Percentiles rank a stretch among this genome's conserved stretches.
phyloP scores from a whole-genome alignment of 1,140 invertebrate species.

The Coptotermes formosanus region DNA sequence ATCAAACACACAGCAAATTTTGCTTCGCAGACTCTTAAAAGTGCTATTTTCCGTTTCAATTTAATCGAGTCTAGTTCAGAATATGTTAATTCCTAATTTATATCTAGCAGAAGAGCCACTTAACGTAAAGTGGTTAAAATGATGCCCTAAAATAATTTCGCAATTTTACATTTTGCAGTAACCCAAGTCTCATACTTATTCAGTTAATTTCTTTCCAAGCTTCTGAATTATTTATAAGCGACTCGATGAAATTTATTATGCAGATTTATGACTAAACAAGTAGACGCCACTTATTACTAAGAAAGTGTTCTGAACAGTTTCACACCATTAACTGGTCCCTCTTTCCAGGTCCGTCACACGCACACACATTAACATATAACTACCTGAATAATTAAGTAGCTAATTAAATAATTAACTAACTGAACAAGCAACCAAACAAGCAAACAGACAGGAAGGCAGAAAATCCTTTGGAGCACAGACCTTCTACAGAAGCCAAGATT shows the following conservation, averaged over 20 bases:
- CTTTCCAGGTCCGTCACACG: no score
- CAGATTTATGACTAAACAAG: not conserved
- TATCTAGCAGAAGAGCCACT: not conserved
- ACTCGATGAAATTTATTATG: not conserved
- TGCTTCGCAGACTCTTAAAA: not conserved
- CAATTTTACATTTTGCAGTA: not conserved
- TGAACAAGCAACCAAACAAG: no score
- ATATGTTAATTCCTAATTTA: not conserved
- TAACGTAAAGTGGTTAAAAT: not conserved
- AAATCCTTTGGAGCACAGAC: no score
- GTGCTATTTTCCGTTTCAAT: not conserved
- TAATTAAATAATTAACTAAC: no score
- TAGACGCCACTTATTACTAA: not conserved
- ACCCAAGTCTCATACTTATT: not conserved
- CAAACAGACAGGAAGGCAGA: no score
- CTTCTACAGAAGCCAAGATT: no score
- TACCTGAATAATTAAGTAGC: no score
- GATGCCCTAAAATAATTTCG: not conserved
- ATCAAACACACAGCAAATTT: not conserved
- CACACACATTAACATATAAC: no score
- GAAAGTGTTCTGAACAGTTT: not conserved
- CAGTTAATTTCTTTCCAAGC: not conserved
- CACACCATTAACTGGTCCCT: no score
- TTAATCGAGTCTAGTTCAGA: not conserved
- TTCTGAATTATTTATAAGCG: not conserved